These are phyloP conservation scores for Dryoscopus gambensis DNA, from an alignment of 2,113 vertebrate species.

Conservation along the genomic window DNA sequence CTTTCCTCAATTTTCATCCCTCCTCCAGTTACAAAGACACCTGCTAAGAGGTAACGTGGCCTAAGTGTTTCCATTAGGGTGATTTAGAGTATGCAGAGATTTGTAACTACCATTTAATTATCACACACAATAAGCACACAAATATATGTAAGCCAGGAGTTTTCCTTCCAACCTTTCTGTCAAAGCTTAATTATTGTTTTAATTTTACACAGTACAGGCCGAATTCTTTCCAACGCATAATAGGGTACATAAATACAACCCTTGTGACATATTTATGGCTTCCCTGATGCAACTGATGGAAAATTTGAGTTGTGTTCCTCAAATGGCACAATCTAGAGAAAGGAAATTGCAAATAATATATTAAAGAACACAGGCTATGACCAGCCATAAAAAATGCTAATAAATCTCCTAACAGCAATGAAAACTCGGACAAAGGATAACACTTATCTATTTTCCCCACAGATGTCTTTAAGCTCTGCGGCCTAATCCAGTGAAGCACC, in stretches of 20 bases:
- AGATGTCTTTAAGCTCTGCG: background rate
- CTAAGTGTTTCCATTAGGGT: background rate
- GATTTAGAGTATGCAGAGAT: background rate
- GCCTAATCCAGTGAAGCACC: background rate
- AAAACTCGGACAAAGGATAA: background rate
- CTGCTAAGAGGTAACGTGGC: background rate
- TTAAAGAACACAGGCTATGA: constrained; percentile 38
- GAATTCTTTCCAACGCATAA: background rate
- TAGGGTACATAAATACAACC: background rate
- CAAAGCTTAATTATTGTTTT: constrained; percentile 44
- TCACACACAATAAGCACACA: background rate
- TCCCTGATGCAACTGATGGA: constrained; percentile 35
- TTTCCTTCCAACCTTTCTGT: background rate
- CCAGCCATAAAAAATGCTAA: constrained; percentile 38
- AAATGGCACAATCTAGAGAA: constrained; percentile 13
- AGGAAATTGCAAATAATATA: constrained; percentile 61
- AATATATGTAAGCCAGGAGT: background rate
- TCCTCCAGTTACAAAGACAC: background rate
- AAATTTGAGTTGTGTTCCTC: constrained; percentile 23
- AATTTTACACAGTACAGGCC: background rate
- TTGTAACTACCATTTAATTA: background rate
- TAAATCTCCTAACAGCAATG: constrained; percentile 42
- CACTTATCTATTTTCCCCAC: background rate
- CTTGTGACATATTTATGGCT: constrained; percentile 35
- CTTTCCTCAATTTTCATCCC: background rate